phyloP scores from a whole-genome alignment of 1,140 invertebrate species.

The Leptopilina boulardi region DNA sequence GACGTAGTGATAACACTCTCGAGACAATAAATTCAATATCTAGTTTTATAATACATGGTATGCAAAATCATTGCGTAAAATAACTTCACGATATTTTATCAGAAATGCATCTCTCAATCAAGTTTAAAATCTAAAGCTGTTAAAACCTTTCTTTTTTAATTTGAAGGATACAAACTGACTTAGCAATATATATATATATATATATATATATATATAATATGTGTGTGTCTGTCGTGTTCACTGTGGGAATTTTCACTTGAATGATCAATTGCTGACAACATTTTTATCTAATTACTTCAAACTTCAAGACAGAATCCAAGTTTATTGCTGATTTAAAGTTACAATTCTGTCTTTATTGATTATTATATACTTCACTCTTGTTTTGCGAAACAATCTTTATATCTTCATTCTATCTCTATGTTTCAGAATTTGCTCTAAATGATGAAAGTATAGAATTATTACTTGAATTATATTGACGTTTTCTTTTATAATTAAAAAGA shows the following conservation, averaged over 20 bases:
- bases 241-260: conserved; percentile 30
- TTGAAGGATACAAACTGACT: conserved; percentile 27
- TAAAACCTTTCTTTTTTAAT: conserved; percentile 15
- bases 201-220: too few relatives aligned
- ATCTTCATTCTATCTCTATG: conserved; percentile 31
- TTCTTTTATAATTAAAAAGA: too few relatives aligned
- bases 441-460: background rate
- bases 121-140: background rate
- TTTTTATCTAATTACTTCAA: conserved; percentile 24
- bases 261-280: conserved; percentile 16
- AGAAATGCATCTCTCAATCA: conserved; percentile 5
- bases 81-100: background rate
- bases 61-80: conserved; percentile 17
- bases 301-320: conserved; percentile 1
- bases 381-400: background rate
- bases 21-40: background rate
- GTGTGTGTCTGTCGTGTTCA: background rate
- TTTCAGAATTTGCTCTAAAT: conserved; percentile 35
- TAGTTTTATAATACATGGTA: background rate
- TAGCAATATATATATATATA: too few relatives aligned
- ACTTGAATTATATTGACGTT: too few relatives aligned
- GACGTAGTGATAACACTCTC: conserved; percentile 4
- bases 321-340: conserved; percentile 17
- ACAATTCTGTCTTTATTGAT: conserved; percentile 12
- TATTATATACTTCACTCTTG: background rate